A percentile compares a stretch with the other conserved stretches of the same genome.
These are phyloP conservation scores for Tethya wilhelma DNA, from an alignment of 37 sponge, comb jelly and placozoan genomes.

Conservation along the genomic window DNA sequence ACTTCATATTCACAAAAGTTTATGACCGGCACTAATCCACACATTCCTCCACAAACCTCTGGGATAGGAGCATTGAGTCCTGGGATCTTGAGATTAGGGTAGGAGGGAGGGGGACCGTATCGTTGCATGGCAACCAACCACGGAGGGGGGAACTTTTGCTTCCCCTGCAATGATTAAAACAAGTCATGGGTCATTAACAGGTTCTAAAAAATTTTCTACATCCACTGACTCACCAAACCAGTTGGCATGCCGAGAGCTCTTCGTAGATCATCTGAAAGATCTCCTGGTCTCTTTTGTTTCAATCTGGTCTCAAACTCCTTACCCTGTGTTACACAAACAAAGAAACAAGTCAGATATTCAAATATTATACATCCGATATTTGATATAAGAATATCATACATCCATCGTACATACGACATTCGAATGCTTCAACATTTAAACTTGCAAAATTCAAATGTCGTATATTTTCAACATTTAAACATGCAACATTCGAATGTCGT, in stretches of 20 bases:
- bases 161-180: slow-evolving; percentile 40
- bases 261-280: slow-evolving; percentile 90
- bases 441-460: neutral
- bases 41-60: slow-evolving; percentile 68
- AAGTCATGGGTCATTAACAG: neutral
- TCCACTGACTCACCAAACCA: slow-evolving; percentile 78
- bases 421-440: neutral
- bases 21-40: neutral
- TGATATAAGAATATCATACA: no score
- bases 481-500: no score
- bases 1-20: neutral
- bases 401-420: no score
- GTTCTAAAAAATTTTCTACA: neutral
- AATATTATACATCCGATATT: no score
- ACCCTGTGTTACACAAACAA: no score
- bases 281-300: slow-evolving; percentile 94
- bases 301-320: slow-evolving; percentile 97
- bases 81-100: slow-evolving; percentile 92
- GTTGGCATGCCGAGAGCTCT: slow-evolving; percentile 94
- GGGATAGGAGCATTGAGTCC: slow-evolving; percentile 98
- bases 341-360: no score
- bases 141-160: slow-evolving; percentile 92
- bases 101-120: slow-evolving; percentile 99
- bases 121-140: slow-evolving; percentile 99
- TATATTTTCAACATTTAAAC: no score